Percentiles rank a stretch among this genome's conserved stretches.
These are phyloP conservation scores for Drosophila prostipennis DNA, from an alignment of 2,888 invertebrate species.

Conservation along the genomic window DNA sequence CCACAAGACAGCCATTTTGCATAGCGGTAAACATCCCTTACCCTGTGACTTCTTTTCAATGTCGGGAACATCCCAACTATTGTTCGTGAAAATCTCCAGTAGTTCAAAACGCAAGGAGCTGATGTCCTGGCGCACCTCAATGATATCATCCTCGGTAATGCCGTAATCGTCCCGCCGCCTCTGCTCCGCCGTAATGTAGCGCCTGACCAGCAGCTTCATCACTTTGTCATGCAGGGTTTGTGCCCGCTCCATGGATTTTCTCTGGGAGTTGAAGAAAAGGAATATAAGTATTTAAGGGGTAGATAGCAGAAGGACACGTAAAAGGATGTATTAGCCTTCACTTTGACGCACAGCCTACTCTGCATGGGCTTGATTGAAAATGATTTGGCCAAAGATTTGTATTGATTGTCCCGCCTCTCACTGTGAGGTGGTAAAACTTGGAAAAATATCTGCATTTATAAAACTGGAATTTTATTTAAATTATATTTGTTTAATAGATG, in stretches of 20 bases:
- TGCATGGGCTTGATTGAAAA: constrained; percentile 73
- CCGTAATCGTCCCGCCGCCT: constrained; percentile 95
- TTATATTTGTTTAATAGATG: too few species aligned
- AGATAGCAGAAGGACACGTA: constrained; percentile 4
- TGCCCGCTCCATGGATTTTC: constrained; percentile 90
- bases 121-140: constrained; percentile 98
- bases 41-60: constrained; percentile 87
- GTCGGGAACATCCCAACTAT: constrained; percentile 93
- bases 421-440: neutral
- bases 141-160: constrained; percentile 98
- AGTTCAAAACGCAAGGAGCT: constrained; percentile 97
- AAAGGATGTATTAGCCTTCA: constrained; percentile 15
- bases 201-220: constrained; percentile 93
- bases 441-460: neutral
- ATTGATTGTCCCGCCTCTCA: constrained; percentile 32
- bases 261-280: constrained; percentile 85
- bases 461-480: too few species aligned
- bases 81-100: constrained; percentile 94
- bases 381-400: constrained; percentile 67
- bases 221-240: constrained; percentile 91
- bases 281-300: neutral
- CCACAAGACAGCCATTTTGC: too few species aligned
- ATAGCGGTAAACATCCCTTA: constrained; percentile 24
- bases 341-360: constrained; percentile 40
- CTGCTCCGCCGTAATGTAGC: constrained; percentile 96